Evolutionary conservation across 2,797 vertebrate species (phyloP).

Genomic region (Siniperca scherzeri): DNA sequence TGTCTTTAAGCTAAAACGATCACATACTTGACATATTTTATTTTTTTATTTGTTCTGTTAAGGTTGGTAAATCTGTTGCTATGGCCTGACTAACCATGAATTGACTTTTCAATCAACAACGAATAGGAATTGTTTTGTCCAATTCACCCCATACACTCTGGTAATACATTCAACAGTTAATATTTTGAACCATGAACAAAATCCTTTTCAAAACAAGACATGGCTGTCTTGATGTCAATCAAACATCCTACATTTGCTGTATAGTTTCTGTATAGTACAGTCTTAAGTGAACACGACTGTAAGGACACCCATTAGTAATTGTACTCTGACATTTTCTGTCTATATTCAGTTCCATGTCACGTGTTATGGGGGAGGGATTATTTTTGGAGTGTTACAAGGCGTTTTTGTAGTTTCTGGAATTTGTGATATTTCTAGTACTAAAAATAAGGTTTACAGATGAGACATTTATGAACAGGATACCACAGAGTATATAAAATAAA

Average conservation of each 20-base stretch:
- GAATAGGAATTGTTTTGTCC: neutral
- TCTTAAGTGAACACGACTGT: neutral
- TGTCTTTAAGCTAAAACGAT: neutral
- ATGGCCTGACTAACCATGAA: too few relatives aligned
- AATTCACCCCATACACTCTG: neutral
- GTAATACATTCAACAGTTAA: neutral
- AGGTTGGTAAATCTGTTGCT: neutral
- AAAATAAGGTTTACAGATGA: neutral
- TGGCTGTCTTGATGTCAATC: neutral
- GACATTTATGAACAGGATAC: neutral
- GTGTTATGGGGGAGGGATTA: too few relatives aligned
- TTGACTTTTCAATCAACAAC: neutral
- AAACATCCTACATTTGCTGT: neutral
- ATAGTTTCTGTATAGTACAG: too few relatives aligned
- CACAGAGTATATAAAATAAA: conserved; percentile 11
- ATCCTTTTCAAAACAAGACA: neutral
- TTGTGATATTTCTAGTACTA: neutral
- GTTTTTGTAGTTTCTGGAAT: conserved; percentile 2
- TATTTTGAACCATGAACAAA: neutral
- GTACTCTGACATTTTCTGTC: neutral
- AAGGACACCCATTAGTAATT: neutral
- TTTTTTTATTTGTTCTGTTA: too few relatives aligned
- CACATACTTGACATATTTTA: neutral
- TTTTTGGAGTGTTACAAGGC: neutral
- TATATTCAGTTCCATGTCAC: neutral